These are phyloP conservation scores for Brenthis ino DNA, from an alignment of 2,888 invertebrate species.

Conservation along the genomic window DNA sequence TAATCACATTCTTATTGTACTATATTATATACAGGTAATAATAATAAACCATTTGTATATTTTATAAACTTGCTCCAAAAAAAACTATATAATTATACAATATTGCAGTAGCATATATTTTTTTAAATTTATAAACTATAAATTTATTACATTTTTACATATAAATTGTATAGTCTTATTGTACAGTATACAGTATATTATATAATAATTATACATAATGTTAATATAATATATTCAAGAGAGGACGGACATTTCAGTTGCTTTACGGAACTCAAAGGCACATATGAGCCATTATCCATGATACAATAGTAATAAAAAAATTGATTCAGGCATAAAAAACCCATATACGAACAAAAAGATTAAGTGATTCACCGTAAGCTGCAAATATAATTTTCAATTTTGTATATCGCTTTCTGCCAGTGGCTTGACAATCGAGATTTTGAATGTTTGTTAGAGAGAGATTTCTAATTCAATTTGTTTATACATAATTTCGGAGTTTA, in stretches of 20 bases:
- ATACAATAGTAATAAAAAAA: conserved; percentile 1
- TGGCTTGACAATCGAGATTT: no score
- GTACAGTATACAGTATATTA: no score
- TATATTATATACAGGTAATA: no score
- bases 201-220: conserved; percentile 45
- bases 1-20: no score
- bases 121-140: no score
- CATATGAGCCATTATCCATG: conserved; percentile 16
- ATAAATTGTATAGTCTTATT: no score
- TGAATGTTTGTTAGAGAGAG: no score
- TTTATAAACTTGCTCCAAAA: no score
- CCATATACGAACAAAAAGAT: not conserved
- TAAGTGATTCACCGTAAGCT: not conserved
- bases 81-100: no score
- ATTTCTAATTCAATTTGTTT: not conserved
- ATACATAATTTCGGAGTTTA: conserved; percentile 1
- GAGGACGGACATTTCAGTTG: conserved; percentile 25
- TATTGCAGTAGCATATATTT: no score
- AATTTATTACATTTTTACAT: no score
- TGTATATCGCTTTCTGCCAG: not conserved
- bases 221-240: not conserved
- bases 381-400: conserved; percentile 1
- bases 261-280: conserved; percentile 29
- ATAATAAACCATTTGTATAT: no score
- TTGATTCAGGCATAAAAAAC: conserved; percentile 8